Evolutionary conservation across 2,113 vertebrate species (phyloP).

Genomic region (Pelecanoides urinatrix): DNA sequence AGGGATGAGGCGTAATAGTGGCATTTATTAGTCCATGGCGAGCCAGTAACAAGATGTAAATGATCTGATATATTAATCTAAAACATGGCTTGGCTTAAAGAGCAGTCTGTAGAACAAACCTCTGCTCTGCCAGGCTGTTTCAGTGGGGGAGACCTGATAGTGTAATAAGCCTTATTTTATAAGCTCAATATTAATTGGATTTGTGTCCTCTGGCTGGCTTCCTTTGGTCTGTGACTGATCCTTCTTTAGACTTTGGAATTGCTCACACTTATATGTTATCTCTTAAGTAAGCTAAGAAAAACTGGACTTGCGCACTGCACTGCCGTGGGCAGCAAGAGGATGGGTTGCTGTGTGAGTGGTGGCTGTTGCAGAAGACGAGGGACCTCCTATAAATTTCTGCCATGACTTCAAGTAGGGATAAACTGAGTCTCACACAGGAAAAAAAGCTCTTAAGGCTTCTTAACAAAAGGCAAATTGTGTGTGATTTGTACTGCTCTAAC

Average conservation of each 20-base stretch:
- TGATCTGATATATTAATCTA: conserved; percentile 7
- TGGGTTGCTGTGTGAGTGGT: neutral
- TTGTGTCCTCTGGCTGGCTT: conserved; percentile 16
- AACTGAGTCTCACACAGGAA: neutral
- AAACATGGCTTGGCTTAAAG: neutral
- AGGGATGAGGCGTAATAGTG: conserved; percentile 9
- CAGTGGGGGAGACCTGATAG: neutral
- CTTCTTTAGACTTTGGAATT: neutral
- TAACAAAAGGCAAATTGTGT: neutral
- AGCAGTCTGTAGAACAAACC: neutral
- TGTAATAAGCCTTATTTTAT: conserved; percentile 15
- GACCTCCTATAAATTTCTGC: neutral
- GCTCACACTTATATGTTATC: neutral
- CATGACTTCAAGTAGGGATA: neutral
- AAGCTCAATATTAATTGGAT: conserved; percentile 32
- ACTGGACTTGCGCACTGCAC: neutral
- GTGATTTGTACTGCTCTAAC: neutral
- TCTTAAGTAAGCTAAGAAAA: neutral
- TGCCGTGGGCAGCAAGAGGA: neutral
- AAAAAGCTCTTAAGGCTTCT: neutral
- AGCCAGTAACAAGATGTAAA: conserved; percentile 39
- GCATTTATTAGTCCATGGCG: conserved; percentile 25
- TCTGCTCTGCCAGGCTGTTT: neutral
- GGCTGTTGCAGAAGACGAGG: neutral
- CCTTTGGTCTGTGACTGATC: neutral